These are phyloP conservation scores for Chymomyza costata DNA, from an alignment of 1,140 invertebrate genomes.

Conservation along the genomic window DNA sequence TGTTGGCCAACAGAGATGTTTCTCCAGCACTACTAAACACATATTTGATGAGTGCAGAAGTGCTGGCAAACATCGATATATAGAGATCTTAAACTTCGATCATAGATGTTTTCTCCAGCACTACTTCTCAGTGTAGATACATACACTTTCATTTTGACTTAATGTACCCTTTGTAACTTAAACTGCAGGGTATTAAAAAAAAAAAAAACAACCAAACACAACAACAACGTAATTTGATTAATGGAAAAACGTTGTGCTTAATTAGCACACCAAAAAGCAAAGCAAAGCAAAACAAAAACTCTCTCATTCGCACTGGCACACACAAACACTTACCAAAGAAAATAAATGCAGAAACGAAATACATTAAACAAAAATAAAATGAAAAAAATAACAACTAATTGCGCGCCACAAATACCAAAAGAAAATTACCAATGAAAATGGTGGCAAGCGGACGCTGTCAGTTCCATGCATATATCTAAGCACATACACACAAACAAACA, in stretches of 20 bases:
- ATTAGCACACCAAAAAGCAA: constrained; percentile 46
- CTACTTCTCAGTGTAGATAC: too few relatives aligned
- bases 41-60: too few relatives aligned
- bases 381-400: constrained; percentile 50
- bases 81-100: too few relatives aligned
- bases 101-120: too few relatives aligned
- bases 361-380: constrained; percentile 34
- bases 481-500: background rate
- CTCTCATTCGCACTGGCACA: background rate
- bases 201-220: constrained; percentile 2
- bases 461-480: background rate
- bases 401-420: constrained; percentile 39
- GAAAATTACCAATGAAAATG: constrained; percentile 41
- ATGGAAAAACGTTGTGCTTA: constrained; percentile 65
- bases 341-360: background rate
- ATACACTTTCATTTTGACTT: too few relatives aligned
- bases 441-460: constrained; percentile 11
- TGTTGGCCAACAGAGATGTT: too few relatives aligned
- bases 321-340: constrained; percentile 15
- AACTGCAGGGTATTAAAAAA: background rate
- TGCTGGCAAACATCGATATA: constrained; percentile 7
- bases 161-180: too few relatives aligned
- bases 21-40: too few relatives aligned
- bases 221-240: constrained; percentile 63
- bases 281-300: constrained; percentile 17